These are phyloP conservation scores for Helicoverpa armigera DNA, from an alignment of 1,140 invertebrate genomes.

Conservation along the genomic window DNA sequence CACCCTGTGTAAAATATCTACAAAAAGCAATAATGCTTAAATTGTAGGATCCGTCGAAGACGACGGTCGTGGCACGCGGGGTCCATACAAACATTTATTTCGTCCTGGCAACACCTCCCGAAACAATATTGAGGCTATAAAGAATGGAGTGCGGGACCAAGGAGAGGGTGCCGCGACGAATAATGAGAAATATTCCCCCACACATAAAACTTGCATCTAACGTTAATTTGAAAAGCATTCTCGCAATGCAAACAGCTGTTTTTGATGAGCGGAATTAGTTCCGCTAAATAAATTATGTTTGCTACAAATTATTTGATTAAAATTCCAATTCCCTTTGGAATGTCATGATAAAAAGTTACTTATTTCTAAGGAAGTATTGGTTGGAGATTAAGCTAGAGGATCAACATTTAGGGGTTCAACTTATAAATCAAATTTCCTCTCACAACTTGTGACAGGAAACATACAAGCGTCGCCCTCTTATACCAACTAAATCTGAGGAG, in stretches of 20 bases:
- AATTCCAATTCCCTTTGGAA: slow-evolving; percentile 12
- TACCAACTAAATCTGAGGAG: not conserved
- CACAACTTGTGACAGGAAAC: no score
- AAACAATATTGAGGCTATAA: slow-evolving; percentile 75
- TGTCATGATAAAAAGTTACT: slow-evolving; percentile 9
- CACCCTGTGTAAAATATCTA: slow-evolving; percentile 62
- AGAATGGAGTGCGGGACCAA: slow-evolving; percentile 59
- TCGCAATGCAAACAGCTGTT: slow-evolving; percentile 10
- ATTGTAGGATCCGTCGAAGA: slow-evolving; percentile 53
- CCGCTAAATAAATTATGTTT: slow-evolving; percentile 22
- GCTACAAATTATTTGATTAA: slow-evolving; percentile 31
- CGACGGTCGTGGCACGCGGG: slow-evolving; percentile 54
- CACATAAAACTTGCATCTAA: slow-evolving; percentile 65
- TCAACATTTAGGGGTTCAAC: not conserved
- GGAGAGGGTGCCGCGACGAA: slow-evolving; percentile 59
- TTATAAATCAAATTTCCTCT: slow-evolving; percentile 23
- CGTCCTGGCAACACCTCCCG: slow-evolving; percentile 61
- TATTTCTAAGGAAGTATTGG: slow-evolving; percentile 8
- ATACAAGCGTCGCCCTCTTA: not conserved
- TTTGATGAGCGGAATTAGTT: slow-evolving; percentile 20
- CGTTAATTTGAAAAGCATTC: slow-evolving; percentile 45
- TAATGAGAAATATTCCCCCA: slow-evolving; percentile 69
- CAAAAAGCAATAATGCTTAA: slow-evolving; percentile 70
- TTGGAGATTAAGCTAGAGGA: not conserved
- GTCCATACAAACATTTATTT: slow-evolving; percentile 71